Evolutionary conservation across 1,140 invertebrate genomes (phyloP).

Genomic region (Microplitis demolitor): DNA sequence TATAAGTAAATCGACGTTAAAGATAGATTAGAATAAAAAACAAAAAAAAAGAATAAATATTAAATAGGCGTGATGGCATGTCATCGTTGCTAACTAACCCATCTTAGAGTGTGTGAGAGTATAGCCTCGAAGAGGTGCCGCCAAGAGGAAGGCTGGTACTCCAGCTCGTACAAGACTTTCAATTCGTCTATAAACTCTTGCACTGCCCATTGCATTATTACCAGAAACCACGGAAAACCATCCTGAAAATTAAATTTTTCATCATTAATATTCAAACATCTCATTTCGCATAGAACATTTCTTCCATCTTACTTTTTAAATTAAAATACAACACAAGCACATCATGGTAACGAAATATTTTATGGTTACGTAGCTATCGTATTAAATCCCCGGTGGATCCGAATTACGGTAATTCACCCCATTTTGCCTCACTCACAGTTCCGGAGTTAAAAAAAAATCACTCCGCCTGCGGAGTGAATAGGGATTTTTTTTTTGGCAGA

Average conservation of each 20-base stretch:
- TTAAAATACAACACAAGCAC: too few relatives aligned
- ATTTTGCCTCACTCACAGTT: too few relatives aligned
- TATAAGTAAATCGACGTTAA: neutral
- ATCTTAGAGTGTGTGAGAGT: slow-evolving; percentile 60
- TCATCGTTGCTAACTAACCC: slow-evolving; percentile 46
- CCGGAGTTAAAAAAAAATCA: too few relatives aligned
- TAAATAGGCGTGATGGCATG: neutral
- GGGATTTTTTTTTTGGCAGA: too few relatives aligned
- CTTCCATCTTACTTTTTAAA: too few relatives aligned
- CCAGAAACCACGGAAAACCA: slow-evolving; percentile 64
- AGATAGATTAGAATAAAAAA: neutral
- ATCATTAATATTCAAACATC: neutral
- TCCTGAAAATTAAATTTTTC: slow-evolving; percentile 48
- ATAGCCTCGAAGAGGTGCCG: slow-evolving; percentile 56
- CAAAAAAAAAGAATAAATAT: slow-evolving; percentile 4
- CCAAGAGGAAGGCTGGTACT: slow-evolving; percentile 56
- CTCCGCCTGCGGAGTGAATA: too few relatives aligned
- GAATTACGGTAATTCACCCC: too few relatives aligned
- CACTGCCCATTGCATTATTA: slow-evolving; percentile 51
- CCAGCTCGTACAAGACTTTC: slow-evolving; percentile 58
- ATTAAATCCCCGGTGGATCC: too few relatives aligned
- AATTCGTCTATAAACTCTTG: slow-evolving; percentile 55
- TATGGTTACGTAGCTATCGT: too few relatives aligned
- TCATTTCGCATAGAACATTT: too few relatives aligned
- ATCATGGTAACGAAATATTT: too few relatives aligned